These are phyloP conservation scores for Homarus americanus DNA, from an alignment of 1,140 invertebrate genomes.

Conservation along the genomic window DNA sequence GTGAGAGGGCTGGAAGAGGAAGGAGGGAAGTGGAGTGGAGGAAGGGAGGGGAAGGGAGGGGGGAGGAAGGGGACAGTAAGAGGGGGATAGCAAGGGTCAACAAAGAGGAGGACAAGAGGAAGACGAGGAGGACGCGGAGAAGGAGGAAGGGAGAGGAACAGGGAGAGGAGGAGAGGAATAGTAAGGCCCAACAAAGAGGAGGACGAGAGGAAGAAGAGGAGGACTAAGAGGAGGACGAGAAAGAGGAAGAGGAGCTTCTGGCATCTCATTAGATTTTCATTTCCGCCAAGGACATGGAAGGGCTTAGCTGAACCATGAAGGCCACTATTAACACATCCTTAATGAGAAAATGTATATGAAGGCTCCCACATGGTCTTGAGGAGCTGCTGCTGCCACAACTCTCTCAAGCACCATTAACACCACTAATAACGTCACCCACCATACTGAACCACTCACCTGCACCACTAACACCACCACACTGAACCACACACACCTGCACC, in stretches of 20 bases:
- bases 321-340: conserved; percentile 22
- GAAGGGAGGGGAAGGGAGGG: too few species aligned
- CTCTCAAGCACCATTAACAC: not conserved
- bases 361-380: not conserved
- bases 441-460: not conserved
- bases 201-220: too few species aligned
- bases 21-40: too few species aligned
- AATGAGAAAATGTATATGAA: conserved; percentile 28
- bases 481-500: not conserved
- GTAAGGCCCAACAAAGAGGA: too few species aligned
- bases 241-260: conserved; percentile 14
- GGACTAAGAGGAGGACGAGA: too few species aligned
- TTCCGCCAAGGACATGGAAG: conserved; percentile 22
- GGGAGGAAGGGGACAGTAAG: too few species aligned
- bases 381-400: not conserved
- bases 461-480: not conserved
- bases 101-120: not conserved
- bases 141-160: too few species aligned
- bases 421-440: not conserved
- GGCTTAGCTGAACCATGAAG: conserved; percentile 18
- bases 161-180: too few species aligned
- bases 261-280: conserved; percentile 37
- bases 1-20: too few species aligned
- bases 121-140: not conserved
- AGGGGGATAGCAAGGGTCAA: too few species aligned